Base-by-base conservation (phyloP, 2,797 vertebrate genomes). In the Aphelocoma californica region DNA sequence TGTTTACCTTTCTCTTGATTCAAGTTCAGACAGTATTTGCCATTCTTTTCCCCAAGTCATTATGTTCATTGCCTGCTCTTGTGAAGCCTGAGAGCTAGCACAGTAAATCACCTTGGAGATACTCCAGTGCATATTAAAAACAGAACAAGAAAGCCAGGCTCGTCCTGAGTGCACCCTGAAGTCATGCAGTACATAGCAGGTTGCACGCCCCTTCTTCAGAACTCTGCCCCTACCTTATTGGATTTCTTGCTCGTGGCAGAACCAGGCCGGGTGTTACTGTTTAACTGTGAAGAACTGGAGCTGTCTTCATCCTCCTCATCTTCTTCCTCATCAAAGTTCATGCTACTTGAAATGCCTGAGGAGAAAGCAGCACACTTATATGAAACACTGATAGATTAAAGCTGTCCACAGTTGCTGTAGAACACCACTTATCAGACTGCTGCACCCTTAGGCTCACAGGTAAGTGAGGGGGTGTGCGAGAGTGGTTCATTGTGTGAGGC, bases 201-300 rank as follows among this genome's bases (percentile, higher is more conserved):
- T 21, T 25, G 36, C 38, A 12, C 1, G 4, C 26, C 47, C 28
- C 38, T 67, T 14, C 36, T 65, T 36, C 0, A 1, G 60, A 38
- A 19, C 71, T 67, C 45, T 40, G 10, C 26, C 47, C 90, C 78
- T 86, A 99, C 99, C 99, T 99, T 99, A 97, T 96, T 97, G 34
- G 99, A 99, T 95, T 99, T 99, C 97, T 99, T 99, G 98, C 99
- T 99, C 0, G 99, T 99, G 78, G 99, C 99, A 3, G 99, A 99
- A 91, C 99, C 99, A 34, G 99, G 99, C 38, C 99, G 98, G 1
- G 99, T 99, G 98, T 99, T 99, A 97, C 98, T 99, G 97, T 99
- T 99, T 31, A 99, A 98, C 97, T 99, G 99, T 40, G 99, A 99
- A 60, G 99, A 99, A 94, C 99, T 99, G 60, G 99, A 99, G 94